Conservation (phyloP, 2,888 invertebrate species). For the Galerucella calmariensis region DNA sequence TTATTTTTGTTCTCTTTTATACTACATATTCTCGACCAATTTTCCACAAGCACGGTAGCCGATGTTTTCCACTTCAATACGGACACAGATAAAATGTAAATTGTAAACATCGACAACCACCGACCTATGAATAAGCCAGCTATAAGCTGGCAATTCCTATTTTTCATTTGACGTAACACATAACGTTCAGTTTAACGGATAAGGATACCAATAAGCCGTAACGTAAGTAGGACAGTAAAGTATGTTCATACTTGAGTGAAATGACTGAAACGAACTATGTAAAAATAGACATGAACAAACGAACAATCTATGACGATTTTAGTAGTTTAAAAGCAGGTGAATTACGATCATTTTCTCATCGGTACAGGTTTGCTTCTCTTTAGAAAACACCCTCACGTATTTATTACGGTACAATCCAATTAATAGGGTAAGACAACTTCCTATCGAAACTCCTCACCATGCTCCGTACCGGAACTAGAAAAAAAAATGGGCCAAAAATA, state of each 20-base stretch:
- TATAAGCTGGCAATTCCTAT: slow-evolving; percentile 7
- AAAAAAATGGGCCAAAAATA: too few species aligned
- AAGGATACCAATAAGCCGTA: neutral
- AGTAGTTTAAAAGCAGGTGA: too few species aligned
- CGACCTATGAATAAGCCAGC: slow-evolving; percentile 7
- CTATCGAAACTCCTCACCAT: too few species aligned
- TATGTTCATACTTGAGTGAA: neutral
- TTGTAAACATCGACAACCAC: slow-evolving; percentile 5
- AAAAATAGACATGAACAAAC: too few species aligned
- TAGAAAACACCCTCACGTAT: too few species aligned
- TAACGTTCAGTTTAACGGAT: slow-evolving; percentile 5
- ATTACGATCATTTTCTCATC: too few species aligned
- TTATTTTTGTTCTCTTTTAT: neutral
- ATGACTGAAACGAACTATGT: neutral
- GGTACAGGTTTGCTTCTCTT: too few species aligned
- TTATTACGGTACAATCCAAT: too few species aligned
- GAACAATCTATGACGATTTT: too few species aligned
- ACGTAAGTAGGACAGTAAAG: neutral
- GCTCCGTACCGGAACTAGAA: too few species aligned
- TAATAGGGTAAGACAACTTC: too few species aligned
- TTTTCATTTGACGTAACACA: slow-evolving; percentile 8
- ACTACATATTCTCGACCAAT: slow-evolving; percentile 1
- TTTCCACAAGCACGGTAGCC: slow-evolving; percentile 6
- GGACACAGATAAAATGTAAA: slow-evolving; percentile 1
- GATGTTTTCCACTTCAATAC: slow-evolving; percentile 8